Evolutionary conservation across 1,140 invertebrate species (phyloP).

Genomic region (Archegozetes longisetosus): DNA sequence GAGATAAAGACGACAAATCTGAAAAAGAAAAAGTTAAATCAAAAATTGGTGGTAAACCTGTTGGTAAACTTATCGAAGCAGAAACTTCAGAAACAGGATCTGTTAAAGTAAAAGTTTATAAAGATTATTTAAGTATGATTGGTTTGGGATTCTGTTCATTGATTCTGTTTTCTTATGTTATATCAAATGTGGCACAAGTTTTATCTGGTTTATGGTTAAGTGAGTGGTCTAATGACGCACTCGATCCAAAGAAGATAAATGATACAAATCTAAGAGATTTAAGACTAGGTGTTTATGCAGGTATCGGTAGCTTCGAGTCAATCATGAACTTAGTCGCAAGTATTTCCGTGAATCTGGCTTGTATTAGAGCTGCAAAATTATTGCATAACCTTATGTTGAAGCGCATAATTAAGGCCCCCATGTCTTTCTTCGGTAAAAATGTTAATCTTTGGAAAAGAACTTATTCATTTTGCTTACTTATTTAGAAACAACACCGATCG

Average conservation of each 20-base stretch:
- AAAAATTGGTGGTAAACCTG: too few species aligned
- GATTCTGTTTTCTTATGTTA: constrained; percentile 22
- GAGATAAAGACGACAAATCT: too few species aligned
- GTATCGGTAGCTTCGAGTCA: background rate
- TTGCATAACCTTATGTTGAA: constrained; percentile 20
- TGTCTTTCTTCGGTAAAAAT: constrained; percentile 52
- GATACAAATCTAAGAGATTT: constrained; percentile 46
- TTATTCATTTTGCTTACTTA: background rate
- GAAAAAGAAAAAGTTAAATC: too few species aligned
- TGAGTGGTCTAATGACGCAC: constrained; percentile 30
- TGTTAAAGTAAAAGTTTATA: constrained; percentile 9
- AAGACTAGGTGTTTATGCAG: constrained; percentile 64
- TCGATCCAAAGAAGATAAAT: constrained; percentile 14
- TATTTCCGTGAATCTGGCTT: constrained; percentile 9
- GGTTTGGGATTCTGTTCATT: background rate
- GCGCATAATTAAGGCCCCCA: constrained; percentile 41
- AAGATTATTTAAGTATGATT: constrained; percentile 11
- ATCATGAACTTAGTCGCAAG: background rate
- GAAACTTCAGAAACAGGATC: constrained; percentile 12
- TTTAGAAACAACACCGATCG: constrained; percentile 39
- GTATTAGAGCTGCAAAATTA: constrained; percentile 8
- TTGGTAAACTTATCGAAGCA: constrained; percentile 32
- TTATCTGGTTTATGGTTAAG: constrained; percentile 28
- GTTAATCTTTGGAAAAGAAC: background rate
- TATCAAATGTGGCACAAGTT: constrained; percentile 17